A percentile compares a stretch with the other conserved stretches of the same genome.
These are phyloP conservation scores for Strix uralensis DNA, from an alignment of 2,113 vertebrate species.

Conservation along the genomic window DNA sequence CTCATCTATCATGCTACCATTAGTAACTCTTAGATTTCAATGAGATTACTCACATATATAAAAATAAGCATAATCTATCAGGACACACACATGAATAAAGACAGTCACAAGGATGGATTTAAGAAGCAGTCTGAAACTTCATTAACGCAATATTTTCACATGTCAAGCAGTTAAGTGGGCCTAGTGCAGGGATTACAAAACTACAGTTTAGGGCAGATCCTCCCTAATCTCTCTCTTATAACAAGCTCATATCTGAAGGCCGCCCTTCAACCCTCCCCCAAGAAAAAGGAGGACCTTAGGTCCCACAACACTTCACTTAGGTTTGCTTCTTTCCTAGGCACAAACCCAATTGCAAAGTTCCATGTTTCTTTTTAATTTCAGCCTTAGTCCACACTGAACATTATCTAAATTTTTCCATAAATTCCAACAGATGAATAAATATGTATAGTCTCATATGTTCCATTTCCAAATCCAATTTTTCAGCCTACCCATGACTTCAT, in stretches of 20 bases:
- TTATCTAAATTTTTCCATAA: background rate
- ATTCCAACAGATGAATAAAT: background rate
- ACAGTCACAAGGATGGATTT: slow-evolving; percentile 63
- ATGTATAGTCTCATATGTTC: background rate
- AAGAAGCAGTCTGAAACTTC: slow-evolving; percentile 50
- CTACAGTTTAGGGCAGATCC: background rate
- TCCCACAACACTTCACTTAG: background rate
- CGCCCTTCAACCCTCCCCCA: background rate
- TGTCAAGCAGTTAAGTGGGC: slow-evolving; percentile 34
- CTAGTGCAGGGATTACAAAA: background rate
- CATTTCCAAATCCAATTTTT: background rate
- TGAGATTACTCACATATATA: slow-evolving; percentile 19
- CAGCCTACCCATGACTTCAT: background rate
- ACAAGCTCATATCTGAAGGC: background rate
- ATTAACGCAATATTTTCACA: slow-evolving; percentile 61
- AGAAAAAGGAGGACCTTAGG: background rate
- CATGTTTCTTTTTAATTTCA: background rate
- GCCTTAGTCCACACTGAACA: background rate
- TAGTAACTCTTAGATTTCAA: slow-evolving; percentile 24
- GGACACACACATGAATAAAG: slow-evolving; percentile 48
- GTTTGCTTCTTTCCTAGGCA: background rate
- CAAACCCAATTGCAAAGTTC: background rate
- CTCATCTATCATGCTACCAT: background rate
- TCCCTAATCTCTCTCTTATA: background rate
- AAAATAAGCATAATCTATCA: slow-evolving; percentile 47